phyloP scores from a whole-genome alignment of 2,113 vertebrate genomes.

The Mesocricetus auratus region DNA sequence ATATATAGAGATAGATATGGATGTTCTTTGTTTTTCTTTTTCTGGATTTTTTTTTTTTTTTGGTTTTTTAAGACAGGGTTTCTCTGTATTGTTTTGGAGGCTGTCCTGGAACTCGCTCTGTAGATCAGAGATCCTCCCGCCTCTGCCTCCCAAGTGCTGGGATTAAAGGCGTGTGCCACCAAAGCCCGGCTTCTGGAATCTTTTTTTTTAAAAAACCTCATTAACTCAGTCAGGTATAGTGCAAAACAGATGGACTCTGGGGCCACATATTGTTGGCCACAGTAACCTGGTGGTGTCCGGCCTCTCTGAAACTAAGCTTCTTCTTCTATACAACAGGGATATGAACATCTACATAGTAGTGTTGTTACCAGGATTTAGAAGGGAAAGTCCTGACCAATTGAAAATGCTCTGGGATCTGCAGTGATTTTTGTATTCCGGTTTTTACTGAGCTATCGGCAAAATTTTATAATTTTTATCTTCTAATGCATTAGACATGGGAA shows the following conservation, averaged over 20 bases:
- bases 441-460: background rate
- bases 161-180: no score
- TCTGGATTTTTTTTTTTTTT: constrained; percentile 53
- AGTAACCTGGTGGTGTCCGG: background rate
- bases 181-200: no score
- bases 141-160: no score
- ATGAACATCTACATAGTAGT: background rate
- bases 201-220: constrained; percentile 54
- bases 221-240: constrained; percentile 21
- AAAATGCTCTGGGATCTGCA: background rate
- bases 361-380: constrained; percentile 31
- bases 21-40: background rate
- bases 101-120: no score
- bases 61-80: no score
- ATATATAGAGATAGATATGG: background rate
- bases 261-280: background rate
- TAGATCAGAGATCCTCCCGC: no score
- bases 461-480: constrained; percentile 41
- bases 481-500: background rate
- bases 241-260: background rate
- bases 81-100: no score
- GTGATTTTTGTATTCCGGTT: background rate
- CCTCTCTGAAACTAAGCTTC: constrained; percentile 22
- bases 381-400: background rate
- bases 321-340: background rate